Base-by-base conservation (phyloP, 2,888 invertebrate species). In the Oligia latruncula region DNA sequence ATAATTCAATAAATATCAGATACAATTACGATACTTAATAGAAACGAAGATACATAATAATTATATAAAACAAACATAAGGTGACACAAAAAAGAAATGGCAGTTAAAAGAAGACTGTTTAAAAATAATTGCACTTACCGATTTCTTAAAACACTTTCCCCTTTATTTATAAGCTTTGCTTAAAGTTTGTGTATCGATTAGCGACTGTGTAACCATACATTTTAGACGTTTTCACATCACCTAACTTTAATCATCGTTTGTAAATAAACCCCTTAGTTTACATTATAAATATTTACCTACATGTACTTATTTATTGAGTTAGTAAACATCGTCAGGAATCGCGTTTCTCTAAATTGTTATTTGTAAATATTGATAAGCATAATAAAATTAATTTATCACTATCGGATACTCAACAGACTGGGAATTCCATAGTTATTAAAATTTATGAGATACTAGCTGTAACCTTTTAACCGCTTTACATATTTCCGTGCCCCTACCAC, bases 361-460 rank as follows among this genome's bases (percentile, higher is more conserved):
- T 82, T 77, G 40, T 82, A n/a, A 17, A 70, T 58, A 60, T 82
- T 76, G 35, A 35, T 76, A 66, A 49, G 20, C 29, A 23, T 29
- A 40, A 35, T 29, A 46, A 52, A 49, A 52, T 15, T 13, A 75
- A 60, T 65, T 46, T 55, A 78, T n/a, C 11, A n/a, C 55, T 77
- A 64, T 58, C 46, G 23, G 3, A 68, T 35, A 71, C 20, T 29
- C 23, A 29, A 2, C 23, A 58, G 49, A 71, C 17, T 65, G 84
- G 73, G 49, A 82, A 79, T 73, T 73, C 65, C 73, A 70, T 29
- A 66, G 40, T 8, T 58, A 67, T 77, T 77, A 4, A 13, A 72
- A 29, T 68, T 9, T 60, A 46, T 62, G 20, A 46, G 4, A 29
- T 29, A 29, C 29, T 29, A 29, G 29, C 29, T 29, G 29, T 29